Evolutionary conservation across 2,797 vertebrate genomes (phyloP), one percentile per base, ranked within the genome.

Genomic region (Urosaurus nigricauda): DNA sequence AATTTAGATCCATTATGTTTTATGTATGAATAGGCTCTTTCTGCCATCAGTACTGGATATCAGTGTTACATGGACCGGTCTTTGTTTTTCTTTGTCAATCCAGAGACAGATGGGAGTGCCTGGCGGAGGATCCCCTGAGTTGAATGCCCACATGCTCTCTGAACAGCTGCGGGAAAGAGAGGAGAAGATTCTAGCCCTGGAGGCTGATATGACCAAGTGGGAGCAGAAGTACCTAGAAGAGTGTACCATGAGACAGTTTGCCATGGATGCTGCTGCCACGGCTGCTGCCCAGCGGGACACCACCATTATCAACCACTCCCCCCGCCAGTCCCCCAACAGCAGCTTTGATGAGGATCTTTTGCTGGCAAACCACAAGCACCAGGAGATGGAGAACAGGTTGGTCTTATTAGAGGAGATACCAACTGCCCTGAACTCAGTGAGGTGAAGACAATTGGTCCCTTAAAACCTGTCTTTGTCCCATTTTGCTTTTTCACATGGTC

Each of bases 151-250:
- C 83, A 94, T 93, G 0, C 93, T 98, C 29, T 98, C 98, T 0
- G 98, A 98, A 95, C 98, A 98, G 92, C 94, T 99, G 91, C 97
- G 98, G 87, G 99, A 99, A 95, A 98, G 97, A 77, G 99, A 99
- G 94, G 98, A 99, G 94, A 97, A 97, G 79, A 97, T 99, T 86
- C 94, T 99, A 94, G 98, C 98, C 0, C 96, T 99, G 91, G 99
- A 99, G 94, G 99, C 99, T 0, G 99, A 99, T 94, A 99, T 99
- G 97, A 99, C 98, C 89, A 98, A 98, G 94, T 99, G 99, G 99
- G 99, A 99, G 93, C 98, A 99, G 91, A 99, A 99, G 93, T 99
- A 99, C 88, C 94, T 99, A 93, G 99, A 99, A 95, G 98, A 99
- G 91, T 98, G 98, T 93, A 99, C 98, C 90, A 99, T 99, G 98